Evolutionary conservation across 1,140 invertebrate species (phyloP), one percentile per base, ranked within the genome.

Genomic region (Lanistes nyassanus): DNA sequence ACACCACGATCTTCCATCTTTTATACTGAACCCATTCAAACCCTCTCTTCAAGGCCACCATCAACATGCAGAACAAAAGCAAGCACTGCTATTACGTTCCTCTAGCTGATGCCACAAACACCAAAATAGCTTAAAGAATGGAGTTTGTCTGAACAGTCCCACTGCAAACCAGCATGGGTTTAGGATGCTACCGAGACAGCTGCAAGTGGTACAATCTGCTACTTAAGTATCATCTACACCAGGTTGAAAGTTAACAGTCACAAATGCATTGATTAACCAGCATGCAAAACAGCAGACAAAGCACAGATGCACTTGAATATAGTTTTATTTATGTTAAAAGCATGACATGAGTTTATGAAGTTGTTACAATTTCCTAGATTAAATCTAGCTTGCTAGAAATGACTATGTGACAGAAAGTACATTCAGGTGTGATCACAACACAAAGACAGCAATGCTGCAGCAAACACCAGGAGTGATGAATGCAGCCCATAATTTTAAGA

Each of bases 321-420:
- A 77, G 56, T 77, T 79, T 80, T 77, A 80, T 76, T 80, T 70
- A 80, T 74, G 60, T 75, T 55, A 75, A 77, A 80, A 79, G 78
- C 76, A 80, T 77, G 75, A 80, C 79, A 77, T 75, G 39, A 53
- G 68, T 76, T 73, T 75, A 67, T 73, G 67, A 75, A 75, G 70
- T 72, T 74, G 69, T 66, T 62, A 55, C 47, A 68, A 31, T 64
- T 36, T 76, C 74, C 74, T 75, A 78, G 36, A 78, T 66, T 56
- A 78, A 58, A 42, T 78, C 73, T 75, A 68, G 58, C 64, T 62
- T 47, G 72, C 64, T 68, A 76, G 67, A 76, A 65, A 69, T 31
- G 58, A 58, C 56, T 76, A 79, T 56, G 70, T 76, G 58, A 74
- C 74, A 56, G 68, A 60, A 42, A 29, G n/a, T 66, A 79, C 69